phyloP scores from a whole-genome alignment of 2,888 invertebrate genomes.

The Digitonthophagus gazella region DNA sequence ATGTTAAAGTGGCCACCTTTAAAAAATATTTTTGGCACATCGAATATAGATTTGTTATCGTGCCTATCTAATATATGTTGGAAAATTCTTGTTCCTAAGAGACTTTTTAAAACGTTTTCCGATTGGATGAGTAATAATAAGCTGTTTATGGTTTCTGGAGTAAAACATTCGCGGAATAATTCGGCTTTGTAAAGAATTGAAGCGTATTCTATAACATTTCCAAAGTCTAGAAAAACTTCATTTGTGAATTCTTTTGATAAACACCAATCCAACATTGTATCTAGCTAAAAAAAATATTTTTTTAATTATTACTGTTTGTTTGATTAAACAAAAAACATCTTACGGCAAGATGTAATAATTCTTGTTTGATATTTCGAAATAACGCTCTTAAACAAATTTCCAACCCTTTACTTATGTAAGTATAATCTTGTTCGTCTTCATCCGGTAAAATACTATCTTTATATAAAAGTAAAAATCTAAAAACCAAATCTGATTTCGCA shows the following conservation, averaged over 20 bases:
- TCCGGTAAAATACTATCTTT: constrained; percentile 48
- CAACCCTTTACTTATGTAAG: constrained; percentile 54
- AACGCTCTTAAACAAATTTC: constrained; percentile 58
- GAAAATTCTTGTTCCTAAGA: constrained; percentile 58
- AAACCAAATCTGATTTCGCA: constrained; percentile 49
- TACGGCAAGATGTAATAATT: constrained; percentile 52
- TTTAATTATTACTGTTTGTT: background rate
- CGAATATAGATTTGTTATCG: constrained; percentile 52
- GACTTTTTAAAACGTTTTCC: constrained; percentile 50
- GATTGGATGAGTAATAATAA: constrained; percentile 55
- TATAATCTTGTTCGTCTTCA: constrained; percentile 34
- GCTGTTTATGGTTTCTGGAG: constrained; percentile 52
- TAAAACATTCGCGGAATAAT: constrained; percentile 51
- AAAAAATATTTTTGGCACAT: constrained; percentile 56
- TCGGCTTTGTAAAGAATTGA: constrained; percentile 50
- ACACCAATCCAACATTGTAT: constrained; percentile 56
- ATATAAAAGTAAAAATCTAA: constrained; percentile 53
- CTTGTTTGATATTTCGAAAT: constrained; percentile 53
- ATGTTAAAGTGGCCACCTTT: constrained; percentile 51
- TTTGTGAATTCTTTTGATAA: constrained; percentile 49
- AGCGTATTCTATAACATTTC: constrained; percentile 56
- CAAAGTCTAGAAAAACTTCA: constrained; percentile 55
- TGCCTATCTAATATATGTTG: constrained; percentile 59
- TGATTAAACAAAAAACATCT: constrained; percentile 7
- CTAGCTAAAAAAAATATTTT: constrained; percentile 40